Evolutionary conservation across 2,888 invertebrate genomes (phyloP).

Genomic region (Halocaridina rubra): DNA sequence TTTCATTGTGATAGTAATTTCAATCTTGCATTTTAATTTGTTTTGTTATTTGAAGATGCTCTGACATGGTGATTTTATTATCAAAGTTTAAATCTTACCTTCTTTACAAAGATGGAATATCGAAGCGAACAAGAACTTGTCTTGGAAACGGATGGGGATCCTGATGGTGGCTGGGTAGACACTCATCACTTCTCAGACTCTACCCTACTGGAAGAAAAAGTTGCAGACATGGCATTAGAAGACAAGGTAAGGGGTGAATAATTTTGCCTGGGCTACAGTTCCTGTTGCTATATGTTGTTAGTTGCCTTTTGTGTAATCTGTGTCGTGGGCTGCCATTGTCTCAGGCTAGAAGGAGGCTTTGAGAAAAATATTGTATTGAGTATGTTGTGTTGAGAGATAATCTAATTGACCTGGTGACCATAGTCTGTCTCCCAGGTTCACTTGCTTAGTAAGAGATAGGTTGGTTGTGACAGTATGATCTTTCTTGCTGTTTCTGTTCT

Average conservation of each 20-base stretch:
- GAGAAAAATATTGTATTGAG: not conserved
- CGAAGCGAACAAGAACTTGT: constrained; percentile 87
- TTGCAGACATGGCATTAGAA: constrained; percentile 88
- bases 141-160: constrained; percentile 69
- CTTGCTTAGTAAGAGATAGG: too few relatives aligned
- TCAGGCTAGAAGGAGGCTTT: not conserved
- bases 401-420: too few relatives aligned
- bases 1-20: too few relatives aligned
- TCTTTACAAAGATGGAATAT: constrained; percentile 93
- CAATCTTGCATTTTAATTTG: too few relatives aligned
- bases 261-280: not conserved
- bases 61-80: too few relatives aligned
- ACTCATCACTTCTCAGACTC: constrained; percentile 88
- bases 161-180: constrained; percentile 94
- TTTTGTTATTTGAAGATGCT: too few relatives aligned
- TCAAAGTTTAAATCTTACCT: too few relatives aligned
- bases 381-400: not conserved
- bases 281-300: too few relatives aligned
- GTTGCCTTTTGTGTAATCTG: too few relatives aligned
- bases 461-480: too few relatives aligned
- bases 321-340: not conserved
- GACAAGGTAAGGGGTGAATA: constrained; percentile 68
- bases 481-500: too few relatives aligned
- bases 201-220: constrained; percentile 79
- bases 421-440: too few relatives aligned